Base-by-base conservation (phyloP, 1,140 invertebrate genomes). In the Drosophila repleta region DNA sequence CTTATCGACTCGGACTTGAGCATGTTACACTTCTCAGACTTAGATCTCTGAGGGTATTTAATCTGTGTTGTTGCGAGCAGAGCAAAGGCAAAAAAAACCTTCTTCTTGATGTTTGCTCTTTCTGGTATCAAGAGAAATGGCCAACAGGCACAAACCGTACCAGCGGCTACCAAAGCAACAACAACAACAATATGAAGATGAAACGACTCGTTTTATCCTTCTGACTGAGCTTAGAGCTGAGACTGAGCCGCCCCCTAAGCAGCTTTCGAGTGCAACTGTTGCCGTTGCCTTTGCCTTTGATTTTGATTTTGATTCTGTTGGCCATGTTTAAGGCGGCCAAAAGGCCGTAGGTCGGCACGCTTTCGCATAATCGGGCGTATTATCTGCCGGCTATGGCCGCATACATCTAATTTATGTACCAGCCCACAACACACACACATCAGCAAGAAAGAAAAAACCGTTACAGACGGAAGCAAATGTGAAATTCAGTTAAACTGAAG, bases 181-280 rank as follows among this genome's bases (percentile, higher is more conserved):
- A 57, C 10, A 49, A 29, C 8, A 62, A 37, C 26, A 65, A 46
- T 43, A 73, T 46, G 61, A 51, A 65, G 74, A 87, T 81, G 80
- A 85, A 85, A 77, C 70, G 81, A 87, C 61, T 82, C 70, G 64
- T 80, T 85, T 87, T 75, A 87, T 85, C 74, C 78, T 82, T 74
- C 78, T 82, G 74, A 87, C 82, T 78, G 82, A 58, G 82, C 77
- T 77, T 65, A 79, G 60, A 73, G 80, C 60, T 69, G 29, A 26
- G 24, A 29, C 39, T 41, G 68, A n/a, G 8, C 24, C 43, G 24
- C 17, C 45, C 26, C 10, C 10, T 24, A 20, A 65, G 26, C 41
- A 32, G 17, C 65, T 18, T 18, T 15, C n/a, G 46, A 43, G 48
- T 61, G 48, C 56, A 68, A 15, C 41, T 6, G 18, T 20, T 21